Evolutionary conservation across 2,797 vertebrate genomes (phyloP).

Genomic region (Thripadectes ignobilis): DNA sequence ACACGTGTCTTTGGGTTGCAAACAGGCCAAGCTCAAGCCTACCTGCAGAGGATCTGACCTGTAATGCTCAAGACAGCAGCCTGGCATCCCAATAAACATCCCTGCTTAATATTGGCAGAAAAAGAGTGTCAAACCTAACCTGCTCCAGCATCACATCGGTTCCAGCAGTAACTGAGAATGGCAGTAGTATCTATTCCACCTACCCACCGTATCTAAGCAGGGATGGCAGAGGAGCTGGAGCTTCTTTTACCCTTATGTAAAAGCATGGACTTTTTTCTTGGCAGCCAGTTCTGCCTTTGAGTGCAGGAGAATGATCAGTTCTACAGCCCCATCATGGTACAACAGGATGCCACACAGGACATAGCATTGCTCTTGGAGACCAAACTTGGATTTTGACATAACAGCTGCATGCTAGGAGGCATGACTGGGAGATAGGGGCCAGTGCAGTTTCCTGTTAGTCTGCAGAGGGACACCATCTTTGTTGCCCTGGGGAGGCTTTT

Average conservation of each 20-base stretch:
- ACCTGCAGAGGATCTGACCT: background rate
- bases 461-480: background rate
- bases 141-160: rapidly evolving
- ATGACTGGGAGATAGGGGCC: background rate
- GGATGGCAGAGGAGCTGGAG: background rate
- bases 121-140: background rate
- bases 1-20: background rate
- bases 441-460: background rate
- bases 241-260: background rate
- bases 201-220: background rate
- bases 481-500: background rate
- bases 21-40: background rate
- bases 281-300: background rate
- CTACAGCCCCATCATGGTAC: too few species aligned
- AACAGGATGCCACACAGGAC: background rate
- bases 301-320: rapidly evolving
- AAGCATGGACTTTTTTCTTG: background rate
- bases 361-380: background rate
- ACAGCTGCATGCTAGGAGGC: rapidly evolving
- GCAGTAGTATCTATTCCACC: background rate
- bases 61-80: background rate
- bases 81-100: rapidly evolving
- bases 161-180: rapidly evolving
- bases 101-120: background rate
- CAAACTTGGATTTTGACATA: background rate